Base-by-base conservation (phyloP, 2,888 invertebrate genomes). In the Limnephilus rhombicus region DNA sequence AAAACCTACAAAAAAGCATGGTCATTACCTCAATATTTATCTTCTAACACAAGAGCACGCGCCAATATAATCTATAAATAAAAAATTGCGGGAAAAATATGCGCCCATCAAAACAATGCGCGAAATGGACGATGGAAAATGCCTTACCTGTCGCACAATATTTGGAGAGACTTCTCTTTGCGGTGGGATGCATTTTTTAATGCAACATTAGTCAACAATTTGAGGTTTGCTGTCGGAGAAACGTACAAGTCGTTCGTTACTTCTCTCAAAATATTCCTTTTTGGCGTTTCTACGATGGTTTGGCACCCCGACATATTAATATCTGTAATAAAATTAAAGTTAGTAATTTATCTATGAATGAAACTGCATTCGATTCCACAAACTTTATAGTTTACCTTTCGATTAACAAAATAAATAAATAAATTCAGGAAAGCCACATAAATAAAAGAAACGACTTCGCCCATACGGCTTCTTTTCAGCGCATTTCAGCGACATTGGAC, bases 191-290 rank as follows among this genome's bases (percentile, higher is more conserved):
- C 95, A 86, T 96, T 95, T 89, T 96, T 96, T 94, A 96, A 95
- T 18, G 97, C 97, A 91, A 97, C 97, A 95, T 97, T 97, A 12
- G 97, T 97, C 93, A 97, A 95, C 94, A 97, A 95, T 95, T 97
- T 97, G 88, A 97, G 95, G 95, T 97, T 97, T 93, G 97, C 97
- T 92, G 97, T 97, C 37, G 97, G 97, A 34, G 97, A 97, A 31
- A 97, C 96, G 94, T 96, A 96, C 93, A 95, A 95, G 53, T 95
- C 95, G 24, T 96, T 96, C 83, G 96, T 96, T 90, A 97, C 96
- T 95, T 97, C 96, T 91, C 96, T 96, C 90, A 97, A 95, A 92
- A 96, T 96, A 94, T 95, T 96, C 94, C 96, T 96, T 95, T 96
- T 96, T 92, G 96, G 96, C 94, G 96, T 96, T 94, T 95, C 95